These are phyloP conservation scores for Cirrhinus molitorella DNA, from an alignment of 2,797 vertebrate genomes.

Conservation along the genomic window DNA sequence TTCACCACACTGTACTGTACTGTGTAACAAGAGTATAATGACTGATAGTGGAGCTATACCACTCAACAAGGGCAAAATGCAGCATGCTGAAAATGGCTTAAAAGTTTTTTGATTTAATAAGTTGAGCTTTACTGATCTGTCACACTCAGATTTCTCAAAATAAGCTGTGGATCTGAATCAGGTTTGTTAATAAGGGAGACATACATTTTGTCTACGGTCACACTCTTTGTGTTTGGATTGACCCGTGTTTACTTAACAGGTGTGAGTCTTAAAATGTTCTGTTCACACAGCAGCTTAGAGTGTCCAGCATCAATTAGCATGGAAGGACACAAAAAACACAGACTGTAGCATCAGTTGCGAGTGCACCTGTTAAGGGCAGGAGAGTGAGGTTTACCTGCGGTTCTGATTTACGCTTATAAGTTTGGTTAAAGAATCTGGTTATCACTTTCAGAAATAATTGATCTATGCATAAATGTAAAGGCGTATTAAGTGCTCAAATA, in stretches of 20 bases:
- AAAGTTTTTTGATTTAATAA: neutral
- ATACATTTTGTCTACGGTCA: neutral
- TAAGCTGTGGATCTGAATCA: neutral
- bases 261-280: neutral
- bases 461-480: neutral
- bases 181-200: neutral
- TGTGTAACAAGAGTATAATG: conserved; percentile 12
- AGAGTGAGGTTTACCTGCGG: neutral
- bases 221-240: neutral
- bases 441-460: too few relatives aligned
- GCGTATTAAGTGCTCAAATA: neutral
- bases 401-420: neutral
- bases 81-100: neutral
- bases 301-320: too few relatives aligned
- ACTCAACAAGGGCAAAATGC: neutral
- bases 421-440: neutral
- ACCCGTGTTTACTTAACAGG: neutral
- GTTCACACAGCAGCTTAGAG: too few relatives aligned
- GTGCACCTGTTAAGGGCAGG: neutral
- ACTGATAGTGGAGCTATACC: neutral
- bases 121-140: neutral
- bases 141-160: neutral
- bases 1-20: conserved; percentile 44
- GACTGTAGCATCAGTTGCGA: neutral
- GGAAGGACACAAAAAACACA: neutral